phyloP scores from a whole-genome alignment of 2,888 invertebrate genomes.

The Alentia gelatinosa region DNA sequence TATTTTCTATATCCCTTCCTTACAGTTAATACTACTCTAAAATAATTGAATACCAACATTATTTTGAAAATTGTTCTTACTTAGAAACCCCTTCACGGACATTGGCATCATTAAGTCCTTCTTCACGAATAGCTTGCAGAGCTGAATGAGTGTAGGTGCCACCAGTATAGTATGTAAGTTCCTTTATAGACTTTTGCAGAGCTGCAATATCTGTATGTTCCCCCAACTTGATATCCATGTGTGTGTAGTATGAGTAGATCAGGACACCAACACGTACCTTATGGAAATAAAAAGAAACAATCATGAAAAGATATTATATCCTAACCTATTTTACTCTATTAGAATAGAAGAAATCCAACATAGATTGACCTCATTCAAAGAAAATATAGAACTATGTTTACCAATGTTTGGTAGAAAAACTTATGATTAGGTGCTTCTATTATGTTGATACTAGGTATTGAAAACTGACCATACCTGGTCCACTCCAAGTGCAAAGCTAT shows the following conservation, averaged over 20 bases:
- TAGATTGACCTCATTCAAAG: too few species aligned
- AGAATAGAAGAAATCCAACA: too few species aligned
- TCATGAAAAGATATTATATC: too few species aligned
- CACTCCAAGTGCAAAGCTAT: not conserved
- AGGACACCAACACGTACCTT: conserved; percentile 35
- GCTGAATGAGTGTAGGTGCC: conserved; percentile 44
- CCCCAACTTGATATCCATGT: not conserved
- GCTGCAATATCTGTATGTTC: not conserved
- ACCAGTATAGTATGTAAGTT: conserved; percentile 25
- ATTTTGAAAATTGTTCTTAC: not conserved
- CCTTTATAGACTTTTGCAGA: not conserved
- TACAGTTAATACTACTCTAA: too few species aligned
- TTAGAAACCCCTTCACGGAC: not conserved
- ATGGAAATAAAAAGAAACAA: not conserved
- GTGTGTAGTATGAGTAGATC: not conserved
- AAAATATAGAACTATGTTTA: too few species aligned
- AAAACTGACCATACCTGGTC: not conserved
- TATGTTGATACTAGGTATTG: not conserved
- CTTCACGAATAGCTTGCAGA: not conserved
- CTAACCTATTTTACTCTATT: too few species aligned
- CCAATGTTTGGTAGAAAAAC: not conserved
- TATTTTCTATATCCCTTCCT: too few species aligned
- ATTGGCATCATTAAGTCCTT: not conserved
- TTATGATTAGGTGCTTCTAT: not conserved
- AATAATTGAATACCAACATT: too few species aligned